Evolutionary conservation across 2,113 vertebrate species (phyloP).

Genomic region (Gadus macrocephalus): DNA sequence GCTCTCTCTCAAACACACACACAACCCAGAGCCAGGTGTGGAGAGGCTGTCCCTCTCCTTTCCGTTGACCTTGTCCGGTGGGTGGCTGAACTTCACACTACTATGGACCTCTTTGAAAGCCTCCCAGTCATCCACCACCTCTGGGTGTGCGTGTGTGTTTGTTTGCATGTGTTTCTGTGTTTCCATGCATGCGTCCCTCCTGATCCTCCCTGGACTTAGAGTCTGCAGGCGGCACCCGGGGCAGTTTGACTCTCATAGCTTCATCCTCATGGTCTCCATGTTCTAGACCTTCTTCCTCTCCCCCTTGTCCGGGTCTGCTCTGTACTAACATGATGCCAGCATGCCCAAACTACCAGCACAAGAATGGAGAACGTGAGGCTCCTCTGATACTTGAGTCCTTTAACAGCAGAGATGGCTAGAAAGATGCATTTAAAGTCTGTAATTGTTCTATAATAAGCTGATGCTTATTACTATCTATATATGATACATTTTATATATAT

Average conservation of each 20-base stretch:
- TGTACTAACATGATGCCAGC: too few relatives aligned
- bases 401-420: too few relatives aligned
- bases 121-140: conserved; percentile 45
- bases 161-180: conserved; percentile 9
- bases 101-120: conserved; percentile 64
- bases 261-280: background rate
- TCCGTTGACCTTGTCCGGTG: conserved; percentile 33
- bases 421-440: too few relatives aligned
- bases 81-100: conserved; percentile 47
- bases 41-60: conserved; percentile 57
- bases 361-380: too few relatives aligned
- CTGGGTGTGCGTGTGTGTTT: conserved; percentile 4
- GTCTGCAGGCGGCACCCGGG: conserved; percentile 34
- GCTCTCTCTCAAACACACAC: conserved; percentile 11
- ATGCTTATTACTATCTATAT: too few relatives aligned
- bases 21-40: conserved; percentile 59
- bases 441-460: too few relatives aligned
- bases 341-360: too few relatives aligned
- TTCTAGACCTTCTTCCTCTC: background rate
- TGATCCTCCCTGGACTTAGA: conserved; percentile 46
- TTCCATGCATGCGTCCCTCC: conserved; percentile 48
- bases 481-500: too few relatives aligned
- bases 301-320: too few relatives aligned
- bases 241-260: conserved; percentile 1
- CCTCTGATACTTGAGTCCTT: too few relatives aligned